These are phyloP conservation scores for Orthosia gothica DNA, from an alignment of 2,888 invertebrate genomes.

Conservation along the genomic window DNA sequence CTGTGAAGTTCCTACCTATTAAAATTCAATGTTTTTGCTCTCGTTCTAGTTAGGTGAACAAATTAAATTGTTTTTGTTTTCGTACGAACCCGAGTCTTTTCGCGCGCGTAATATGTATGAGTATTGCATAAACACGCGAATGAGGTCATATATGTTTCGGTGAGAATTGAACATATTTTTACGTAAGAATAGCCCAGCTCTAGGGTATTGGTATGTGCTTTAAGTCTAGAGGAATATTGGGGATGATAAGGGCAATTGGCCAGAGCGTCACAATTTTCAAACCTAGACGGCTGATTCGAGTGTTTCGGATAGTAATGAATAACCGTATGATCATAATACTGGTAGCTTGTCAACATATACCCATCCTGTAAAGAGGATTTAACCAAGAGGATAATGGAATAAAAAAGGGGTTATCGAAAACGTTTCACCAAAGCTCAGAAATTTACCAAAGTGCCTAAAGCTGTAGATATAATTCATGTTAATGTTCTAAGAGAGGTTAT, in stretches of 20 bases:
- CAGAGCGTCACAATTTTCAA: too few relatives aligned
- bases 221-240: neutral
- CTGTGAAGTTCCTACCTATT: constrained; percentile 35
- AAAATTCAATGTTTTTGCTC: constrained; percentile 56
- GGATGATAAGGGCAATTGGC: neutral
- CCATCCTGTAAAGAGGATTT: neutral
- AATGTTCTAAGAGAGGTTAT: neutral
- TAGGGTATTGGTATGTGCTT: neutral
- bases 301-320: neutral
- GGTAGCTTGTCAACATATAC: neutral
- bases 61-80: constrained; percentile 58
- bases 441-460: neutral
- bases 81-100: constrained; percentile 44
- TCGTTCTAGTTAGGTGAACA: constrained; percentile 54
- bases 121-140: constrained; percentile 29
- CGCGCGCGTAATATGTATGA: constrained; percentile 9
- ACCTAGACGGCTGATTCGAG: neutral
- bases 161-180: neutral
- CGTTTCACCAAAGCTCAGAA: neutral
- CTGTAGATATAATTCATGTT: constrained; percentile 17
- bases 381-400: neutral
- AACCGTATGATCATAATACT: too few relatives aligned
- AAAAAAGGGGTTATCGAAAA: neutral
- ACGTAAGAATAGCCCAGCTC: neutral
- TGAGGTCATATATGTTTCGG: constrained; percentile 4